Evolutionary conservation across 2,888 invertebrate genomes (phyloP).

Genomic region (Oligia strigilis): DNA sequence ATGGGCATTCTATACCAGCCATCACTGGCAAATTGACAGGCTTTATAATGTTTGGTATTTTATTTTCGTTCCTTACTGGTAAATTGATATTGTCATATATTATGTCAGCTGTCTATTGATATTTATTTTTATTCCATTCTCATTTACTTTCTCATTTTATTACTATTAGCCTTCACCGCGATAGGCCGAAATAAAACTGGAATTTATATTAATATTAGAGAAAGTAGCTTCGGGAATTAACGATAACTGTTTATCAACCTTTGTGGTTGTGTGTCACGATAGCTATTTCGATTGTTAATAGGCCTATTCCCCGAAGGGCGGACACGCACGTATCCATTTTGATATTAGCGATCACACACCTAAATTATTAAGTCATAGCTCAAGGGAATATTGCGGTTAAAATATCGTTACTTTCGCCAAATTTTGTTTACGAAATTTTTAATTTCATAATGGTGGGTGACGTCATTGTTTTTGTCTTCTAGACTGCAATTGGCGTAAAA

Average conservation of each 20-base stretch:
- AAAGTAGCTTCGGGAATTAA: slow-evolving; percentile 45
- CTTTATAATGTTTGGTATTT: not conserved
- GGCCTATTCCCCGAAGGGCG: slow-evolving; percentile 66
- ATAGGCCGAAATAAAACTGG: slow-evolving; percentile 37
- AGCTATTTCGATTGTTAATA: slow-evolving; percentile 66
- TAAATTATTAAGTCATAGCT: slow-evolving; percentile 72
- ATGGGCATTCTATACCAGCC: not conserved
- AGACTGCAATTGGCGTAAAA: not conserved
- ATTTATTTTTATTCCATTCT: not conserved
- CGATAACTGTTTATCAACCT: slow-evolving; percentile 55
- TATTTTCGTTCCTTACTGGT: not conserved
- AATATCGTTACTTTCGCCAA: slow-evolving; percentile 60
- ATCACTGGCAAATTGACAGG: slow-evolving; percentile 9
- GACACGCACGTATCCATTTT: slow-evolving; percentile 72
- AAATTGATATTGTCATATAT: slow-evolving; percentile 1
- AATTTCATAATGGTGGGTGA: slow-evolving; percentile 23
- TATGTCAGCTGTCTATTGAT: not conserved
- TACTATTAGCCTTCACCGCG: slow-evolving; percentile 10
- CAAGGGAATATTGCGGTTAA: slow-evolving; percentile 64
- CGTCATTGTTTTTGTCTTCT: slow-evolving; percentile 16
- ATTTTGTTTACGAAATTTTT: slow-evolving; percentile 27
- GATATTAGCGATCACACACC: slow-evolving; percentile 72
- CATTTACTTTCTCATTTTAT: slow-evolving; percentile 22
- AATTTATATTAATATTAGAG: slow-evolving; percentile 46
- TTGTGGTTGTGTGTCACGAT: slow-evolving; percentile 67